Percentiles rank a stretch among this genome's conserved stretches.
Evolutionary conservation across 2,797 vertebrate species (phyloP).

Genomic region (Apogon talboti): DNA sequence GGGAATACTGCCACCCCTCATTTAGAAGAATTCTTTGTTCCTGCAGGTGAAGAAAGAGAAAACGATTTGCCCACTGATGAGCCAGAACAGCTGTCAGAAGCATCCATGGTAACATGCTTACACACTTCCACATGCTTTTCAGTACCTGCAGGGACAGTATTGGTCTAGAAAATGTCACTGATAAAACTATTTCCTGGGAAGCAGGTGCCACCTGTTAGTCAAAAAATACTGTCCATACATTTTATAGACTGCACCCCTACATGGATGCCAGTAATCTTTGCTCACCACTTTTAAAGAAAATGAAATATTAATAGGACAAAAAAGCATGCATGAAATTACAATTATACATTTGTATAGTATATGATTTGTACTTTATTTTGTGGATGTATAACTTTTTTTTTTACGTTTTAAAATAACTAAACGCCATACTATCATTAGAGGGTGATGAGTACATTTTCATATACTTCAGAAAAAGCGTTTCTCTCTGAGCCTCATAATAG

Average conservation of each 20-base stretch:
- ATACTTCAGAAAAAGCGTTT: too few relatives aligned
- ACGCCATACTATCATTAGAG: too few relatives aligned
- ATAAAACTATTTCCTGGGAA: conserved; percentile 6
- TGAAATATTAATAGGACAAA: too few relatives aligned
- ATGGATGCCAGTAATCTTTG: too few relatives aligned
- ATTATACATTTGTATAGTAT: too few relatives aligned
- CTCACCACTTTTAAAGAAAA: too few relatives aligned
- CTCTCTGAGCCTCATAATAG: too few relatives aligned
- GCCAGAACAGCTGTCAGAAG: conserved; percentile 52
- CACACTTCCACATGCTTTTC: conserved; percentile 25
- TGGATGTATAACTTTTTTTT: too few relatives aligned
- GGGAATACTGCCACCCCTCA: conserved; percentile 27
- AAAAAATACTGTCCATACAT: conserved; percentile 7
- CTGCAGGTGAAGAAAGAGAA: conserved; percentile 23
- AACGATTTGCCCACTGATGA: conserved; percentile 34
- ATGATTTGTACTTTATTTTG: too few relatives aligned
- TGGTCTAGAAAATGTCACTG: conserved; percentile 8
- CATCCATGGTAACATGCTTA: conserved; percentile 66
- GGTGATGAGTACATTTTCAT: too few relatives aligned
- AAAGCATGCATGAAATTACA: too few relatives aligned
- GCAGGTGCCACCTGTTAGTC: neutral
- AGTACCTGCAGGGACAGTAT: conserved; percentile 4
- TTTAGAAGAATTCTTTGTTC: conserved; percentile 45
- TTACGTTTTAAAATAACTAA: too few relatives aligned
- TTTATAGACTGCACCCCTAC: neutral